Base-by-base conservation (phyloP, 2,797 vertebrate genomes). In the Pangasius sanitwongsei region DNA sequence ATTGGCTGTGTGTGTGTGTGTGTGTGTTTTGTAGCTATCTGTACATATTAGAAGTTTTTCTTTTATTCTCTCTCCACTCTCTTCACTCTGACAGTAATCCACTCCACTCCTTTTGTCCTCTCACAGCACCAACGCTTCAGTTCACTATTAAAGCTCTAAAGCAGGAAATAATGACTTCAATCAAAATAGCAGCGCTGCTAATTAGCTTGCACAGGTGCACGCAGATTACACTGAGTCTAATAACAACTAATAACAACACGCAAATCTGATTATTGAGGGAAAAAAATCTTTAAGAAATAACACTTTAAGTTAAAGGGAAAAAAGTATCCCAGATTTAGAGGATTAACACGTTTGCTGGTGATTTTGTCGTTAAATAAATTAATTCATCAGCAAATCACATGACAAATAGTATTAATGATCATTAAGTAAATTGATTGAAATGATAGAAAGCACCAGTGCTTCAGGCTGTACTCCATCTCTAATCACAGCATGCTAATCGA, bases 121-220 rank as follows among this genome's bases (percentile, higher is more conserved):
- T 87, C 83, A 85, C 74, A 86, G 87, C 92, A 89, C 92, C 87
- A 90, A 90, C 48, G 87, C 83, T 85, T 69, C 83, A 31, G 90
- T 90, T 92, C 91, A 91, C 89, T 90, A 88, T 92, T 94, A 93
- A 93, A 69, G 16, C 63, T 94, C 92, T 93, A 91, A 91, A 92
- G 91, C 93, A 93, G 81, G 84, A 92, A 92, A 92, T 94, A 95
- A 96, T 94, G 92, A 92, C 94, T 96, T 96, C 94, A 94, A 94
- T 92, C 94, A 94, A 94, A 92, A 95, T 93, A 93, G 83, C 92
- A 89, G 91, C 87, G 61, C 89, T 67, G 75, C 88, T 93, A 93
- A 94, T 93, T 92, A 93, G 90, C 91, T 86, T 86, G 88, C 88
- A 89, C 78, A 91, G 89, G 91, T 92, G 90, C 88, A 86, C 89